phyloP scores from a whole-genome alignment of 2,113 vertebrate species.

The Oryzias curvinotus region DNA sequence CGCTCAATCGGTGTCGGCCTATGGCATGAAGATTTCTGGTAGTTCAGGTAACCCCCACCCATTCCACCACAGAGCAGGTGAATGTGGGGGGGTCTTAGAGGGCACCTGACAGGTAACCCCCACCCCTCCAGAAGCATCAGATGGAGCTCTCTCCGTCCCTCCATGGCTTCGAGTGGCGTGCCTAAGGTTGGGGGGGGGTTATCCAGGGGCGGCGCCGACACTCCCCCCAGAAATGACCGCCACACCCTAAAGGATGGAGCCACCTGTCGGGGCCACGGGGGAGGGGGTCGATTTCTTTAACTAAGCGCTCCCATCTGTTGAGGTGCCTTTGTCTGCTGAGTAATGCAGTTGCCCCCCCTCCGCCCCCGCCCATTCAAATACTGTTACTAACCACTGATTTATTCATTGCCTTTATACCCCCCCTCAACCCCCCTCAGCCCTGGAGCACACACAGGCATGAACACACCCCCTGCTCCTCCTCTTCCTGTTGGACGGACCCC shows the following conservation, averaged over 20 bases:
- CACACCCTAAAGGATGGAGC: slow-evolving; percentile 71
- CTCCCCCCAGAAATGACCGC: too few species aligned
- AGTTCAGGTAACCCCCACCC: too few species aligned
- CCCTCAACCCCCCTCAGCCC: slow-evolving; percentile 19
- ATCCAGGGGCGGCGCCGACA: neutral
- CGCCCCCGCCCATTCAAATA: slow-evolving; percentile 80
- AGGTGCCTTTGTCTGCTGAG: slow-evolving; percentile 83
- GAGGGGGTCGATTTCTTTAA: slow-evolving; percentile 73
- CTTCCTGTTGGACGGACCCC: slow-evolving; percentile 39
- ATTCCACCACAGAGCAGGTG: too few species aligned
- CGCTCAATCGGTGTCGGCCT: too few species aligned
- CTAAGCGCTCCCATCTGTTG: slow-evolving; percentile 93
- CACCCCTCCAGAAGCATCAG: too few species aligned
- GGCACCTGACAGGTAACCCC: too few species aligned
- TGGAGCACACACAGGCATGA: slow-evolving; percentile 26
- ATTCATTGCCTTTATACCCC: slow-evolving; percentile 97
- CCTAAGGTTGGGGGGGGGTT: too few species aligned
- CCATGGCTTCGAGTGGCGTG: too few species aligned
- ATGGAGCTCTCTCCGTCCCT: too few species aligned
- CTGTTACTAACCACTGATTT: slow-evolving; percentile 93
- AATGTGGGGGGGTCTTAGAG: too few species aligned
- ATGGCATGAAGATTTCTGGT: too few species aligned
- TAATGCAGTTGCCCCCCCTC: slow-evolving; percentile 81
- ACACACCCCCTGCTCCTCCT: slow-evolving; percentile 43
- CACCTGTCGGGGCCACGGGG: slow-evolving; percentile 85